These are phyloP conservation scores for Rhabdomys pumilio DNA, from an alignment of 2,797 vertebrate genomes.

Conservation along the genomic window DNA sequence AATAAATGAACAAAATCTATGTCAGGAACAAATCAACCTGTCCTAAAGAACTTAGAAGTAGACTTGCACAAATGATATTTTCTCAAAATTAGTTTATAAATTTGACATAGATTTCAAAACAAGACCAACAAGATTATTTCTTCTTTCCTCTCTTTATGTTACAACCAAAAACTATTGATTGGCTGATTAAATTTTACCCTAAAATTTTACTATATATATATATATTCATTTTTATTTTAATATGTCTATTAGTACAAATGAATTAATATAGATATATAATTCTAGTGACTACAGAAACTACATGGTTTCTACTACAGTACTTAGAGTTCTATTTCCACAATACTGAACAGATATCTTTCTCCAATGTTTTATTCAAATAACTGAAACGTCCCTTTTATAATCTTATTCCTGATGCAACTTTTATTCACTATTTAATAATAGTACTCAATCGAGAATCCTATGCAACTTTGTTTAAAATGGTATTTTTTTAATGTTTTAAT, in stretches of 20 bases:
- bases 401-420: background rate
- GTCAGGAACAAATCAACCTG: background rate
- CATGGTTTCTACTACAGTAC: background rate
- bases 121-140: background rate
- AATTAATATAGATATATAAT: background rate
- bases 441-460: background rate
- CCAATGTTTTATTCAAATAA: background rate
- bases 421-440: background rate
- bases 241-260: background rate
- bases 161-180: background rate
- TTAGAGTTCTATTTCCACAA: background rate
- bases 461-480: background rate
- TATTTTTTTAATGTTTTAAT: background rate
- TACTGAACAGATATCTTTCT: background rate
- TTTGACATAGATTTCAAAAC: constrained; percentile 34
- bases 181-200: background rate
- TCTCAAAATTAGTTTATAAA: constrained; percentile 9
- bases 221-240: background rate
- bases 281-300: background rate
- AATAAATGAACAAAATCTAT: constrained; percentile 11
- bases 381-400: background rate
- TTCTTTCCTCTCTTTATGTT: background rate
- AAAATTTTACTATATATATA: background rate
- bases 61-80: constrained; percentile 30
- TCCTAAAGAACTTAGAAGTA: background rate